These are phyloP conservation scores for Tragelaphus scriptus DNA, from an alignment of 2,113 vertebrate species.

Conservation along the genomic window DNA sequence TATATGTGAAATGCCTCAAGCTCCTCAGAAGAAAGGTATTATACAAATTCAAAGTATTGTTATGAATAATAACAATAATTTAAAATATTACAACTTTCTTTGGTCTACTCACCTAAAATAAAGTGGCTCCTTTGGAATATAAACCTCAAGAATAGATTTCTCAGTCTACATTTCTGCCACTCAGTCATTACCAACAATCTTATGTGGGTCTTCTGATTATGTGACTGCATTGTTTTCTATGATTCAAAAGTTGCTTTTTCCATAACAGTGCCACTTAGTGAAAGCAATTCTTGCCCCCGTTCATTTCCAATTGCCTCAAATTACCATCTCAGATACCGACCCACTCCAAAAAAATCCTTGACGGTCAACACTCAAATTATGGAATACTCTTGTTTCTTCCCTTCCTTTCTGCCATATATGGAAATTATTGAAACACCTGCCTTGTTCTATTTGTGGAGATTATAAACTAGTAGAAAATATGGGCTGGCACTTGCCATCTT, in stretches of 20 bases:
- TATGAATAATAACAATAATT: constrained; percentile 65
- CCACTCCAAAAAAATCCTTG: neutral
- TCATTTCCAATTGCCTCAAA: constrained; percentile 20
- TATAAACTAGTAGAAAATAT: neutral
- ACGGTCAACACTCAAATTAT: neutral
- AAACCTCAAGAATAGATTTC: constrained; percentile 5
- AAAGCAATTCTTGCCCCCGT: constrained; percentile 29
- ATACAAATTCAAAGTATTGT: constrained; percentile 50
- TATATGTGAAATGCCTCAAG: constrained; percentile 60
- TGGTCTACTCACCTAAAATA: constrained; percentile 41
- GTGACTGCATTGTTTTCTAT: constrained; percentile 30
- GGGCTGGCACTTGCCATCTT: neutral
- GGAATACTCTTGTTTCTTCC: neutral
- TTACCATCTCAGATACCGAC: neutral
- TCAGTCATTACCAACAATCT: constrained; percentile 8
- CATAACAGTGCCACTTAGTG: neutral
- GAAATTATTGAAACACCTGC: neutral
- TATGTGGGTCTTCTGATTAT: constrained; percentile 8
- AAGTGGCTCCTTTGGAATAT: constrained; percentile 36
- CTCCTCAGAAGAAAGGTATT: constrained; percentile 48
- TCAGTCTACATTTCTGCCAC: neutral
- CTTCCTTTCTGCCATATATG: neutral
- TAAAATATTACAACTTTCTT: constrained; percentile 55
- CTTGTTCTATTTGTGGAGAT: neutral
- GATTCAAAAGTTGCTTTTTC: constrained; percentile 42